Evolutionary conservation across 2,888 invertebrate genomes (phyloP).

Genomic region (Amaurobius ferox): DNA sequence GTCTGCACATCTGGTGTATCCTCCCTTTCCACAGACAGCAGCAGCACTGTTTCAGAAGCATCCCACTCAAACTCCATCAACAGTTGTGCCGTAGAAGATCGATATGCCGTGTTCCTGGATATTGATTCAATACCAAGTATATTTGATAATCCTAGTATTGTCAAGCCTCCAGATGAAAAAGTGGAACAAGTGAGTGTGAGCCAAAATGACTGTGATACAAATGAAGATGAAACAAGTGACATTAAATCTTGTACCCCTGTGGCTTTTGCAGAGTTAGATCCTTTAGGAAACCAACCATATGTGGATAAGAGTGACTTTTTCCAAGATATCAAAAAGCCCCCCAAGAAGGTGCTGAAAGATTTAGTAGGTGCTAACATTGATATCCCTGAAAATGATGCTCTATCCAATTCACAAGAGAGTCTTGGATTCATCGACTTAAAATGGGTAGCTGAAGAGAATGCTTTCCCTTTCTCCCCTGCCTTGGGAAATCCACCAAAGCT

Average conservation of each 20-base stretch:
- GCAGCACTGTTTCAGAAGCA: background rate
- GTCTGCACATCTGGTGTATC: background rate
- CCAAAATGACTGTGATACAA: background rate
- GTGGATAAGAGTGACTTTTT: slow-evolving; percentile 97
- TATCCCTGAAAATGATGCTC: slow-evolving; percentile 6
- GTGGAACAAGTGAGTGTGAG: background rate
- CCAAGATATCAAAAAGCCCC: slow-evolving; percentile 95
- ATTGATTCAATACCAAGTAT: slow-evolving; percentile 68
- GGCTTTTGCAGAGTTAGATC: slow-evolving; percentile 95
- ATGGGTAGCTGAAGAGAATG: background rate
- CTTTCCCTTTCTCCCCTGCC: too few relatives aligned
- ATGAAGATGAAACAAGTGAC: background rate
- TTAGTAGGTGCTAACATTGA: slow-evolving; percentile 80
- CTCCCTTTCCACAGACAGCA: background rate
- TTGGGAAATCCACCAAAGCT: slow-evolving; percentile 26
- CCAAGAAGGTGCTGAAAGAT: slow-evolving; percentile 93
- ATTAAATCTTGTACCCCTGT: slow-evolving; percentile 76
- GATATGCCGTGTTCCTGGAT: slow-evolving; percentile 66
- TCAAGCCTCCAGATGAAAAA: background rate
- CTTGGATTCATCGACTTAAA: background rate
- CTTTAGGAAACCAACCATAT: slow-evolving; percentile 93
- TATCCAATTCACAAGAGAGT: background rate
- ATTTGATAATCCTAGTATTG: slow-evolving; percentile 64
- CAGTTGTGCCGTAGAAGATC: slow-evolving; percentile 32
- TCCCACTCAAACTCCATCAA: background rate